Conservation (phyloP, 2,113 vertebrate species). For the Uria aalge region DNA sequence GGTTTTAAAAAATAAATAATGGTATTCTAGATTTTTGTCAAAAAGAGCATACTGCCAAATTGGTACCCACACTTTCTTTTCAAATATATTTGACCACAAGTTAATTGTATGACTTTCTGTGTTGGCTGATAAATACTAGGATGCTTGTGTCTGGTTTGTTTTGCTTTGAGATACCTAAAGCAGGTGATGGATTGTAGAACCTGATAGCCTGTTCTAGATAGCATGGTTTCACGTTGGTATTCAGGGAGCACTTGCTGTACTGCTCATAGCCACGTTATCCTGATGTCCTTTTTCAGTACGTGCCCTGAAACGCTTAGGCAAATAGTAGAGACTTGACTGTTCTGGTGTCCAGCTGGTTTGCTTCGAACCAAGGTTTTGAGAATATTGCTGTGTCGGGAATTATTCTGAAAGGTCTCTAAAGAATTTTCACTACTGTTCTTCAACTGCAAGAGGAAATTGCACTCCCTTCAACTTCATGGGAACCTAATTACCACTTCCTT, state of each 20-base stretch:
- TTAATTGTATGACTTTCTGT: neutral
- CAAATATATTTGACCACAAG: neutral
- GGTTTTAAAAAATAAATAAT: neutral
- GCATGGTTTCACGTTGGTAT: neutral
- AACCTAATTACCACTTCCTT: constrained; percentile 20
- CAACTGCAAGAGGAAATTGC: constrained; percentile 42
- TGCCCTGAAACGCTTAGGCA: neutral
- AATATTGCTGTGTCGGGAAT: neutral
- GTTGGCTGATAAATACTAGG: neutral
- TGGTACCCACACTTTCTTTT: neutral
- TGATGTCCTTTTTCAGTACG: neutral
- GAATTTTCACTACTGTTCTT: constrained; percentile 27
- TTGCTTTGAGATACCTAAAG: neutral
- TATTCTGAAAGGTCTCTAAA: constrained; percentile 23
- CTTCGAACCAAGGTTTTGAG: neutral
- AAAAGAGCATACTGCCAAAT: accelerated
- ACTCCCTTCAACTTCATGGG: constrained; percentile 35
- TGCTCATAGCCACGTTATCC: neutral
- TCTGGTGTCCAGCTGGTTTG: neutral
- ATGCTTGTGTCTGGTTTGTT: neutral
- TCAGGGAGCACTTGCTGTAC: neutral
- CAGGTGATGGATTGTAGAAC: neutral
- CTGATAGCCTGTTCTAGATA: neutral
- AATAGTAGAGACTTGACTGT: neutral
- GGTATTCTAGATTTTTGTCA: neutral